These are phyloP conservation scores for Euclidia mi DNA, from an alignment of 2,888 invertebrate genomes.

Conservation along the genomic window DNA sequence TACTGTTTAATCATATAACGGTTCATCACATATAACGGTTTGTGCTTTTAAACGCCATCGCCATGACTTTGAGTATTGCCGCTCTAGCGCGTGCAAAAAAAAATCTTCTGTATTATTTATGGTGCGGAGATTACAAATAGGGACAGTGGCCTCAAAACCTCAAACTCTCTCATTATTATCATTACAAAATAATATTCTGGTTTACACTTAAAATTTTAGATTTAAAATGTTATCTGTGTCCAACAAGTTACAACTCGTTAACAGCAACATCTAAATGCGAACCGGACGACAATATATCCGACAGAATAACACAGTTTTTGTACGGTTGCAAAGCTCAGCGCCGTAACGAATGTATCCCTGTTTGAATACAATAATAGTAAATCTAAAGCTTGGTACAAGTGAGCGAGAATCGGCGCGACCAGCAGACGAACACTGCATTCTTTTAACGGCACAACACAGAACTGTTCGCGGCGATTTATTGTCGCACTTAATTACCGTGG, in stretches of 20 bases:
- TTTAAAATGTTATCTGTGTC: neutral
- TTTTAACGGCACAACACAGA: slow-evolving; percentile 19
- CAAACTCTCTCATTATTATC: too few relatives aligned
- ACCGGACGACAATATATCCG: neutral
- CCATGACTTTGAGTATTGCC: too few relatives aligned
- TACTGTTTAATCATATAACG: too few relatives aligned
- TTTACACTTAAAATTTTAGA: neutral
- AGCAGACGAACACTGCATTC: slow-evolving; percentile 12
- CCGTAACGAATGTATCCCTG: slow-evolving; percentile 24
- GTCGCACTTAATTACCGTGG: slow-evolving; percentile 57
- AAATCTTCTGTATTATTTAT: too few relatives aligned
- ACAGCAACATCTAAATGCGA: slow-evolving; percentile 1
- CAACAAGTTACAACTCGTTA: neutral
- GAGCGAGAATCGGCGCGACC: neutral
- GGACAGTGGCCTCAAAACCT: too few relatives aligned
- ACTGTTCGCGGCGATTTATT: slow-evolving; percentile 55
- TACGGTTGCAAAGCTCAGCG: slow-evolving; percentile 8
- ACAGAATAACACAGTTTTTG: slow-evolving; percentile 1
- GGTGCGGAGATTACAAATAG: too few relatives aligned
- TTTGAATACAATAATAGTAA: slow-evolving; percentile 38
- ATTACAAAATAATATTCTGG: too few relatives aligned
- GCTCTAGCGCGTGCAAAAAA: too few relatives aligned
- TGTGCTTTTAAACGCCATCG: too few relatives aligned
- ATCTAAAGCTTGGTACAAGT: slow-evolving; percentile 23
- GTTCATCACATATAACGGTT: too few relatives aligned